Evolutionary conservation across 2,113 vertebrate species (phyloP), one percentile per base, ranked within the genome.

Genomic region (Eudyptes chrysolophus): DNA sequence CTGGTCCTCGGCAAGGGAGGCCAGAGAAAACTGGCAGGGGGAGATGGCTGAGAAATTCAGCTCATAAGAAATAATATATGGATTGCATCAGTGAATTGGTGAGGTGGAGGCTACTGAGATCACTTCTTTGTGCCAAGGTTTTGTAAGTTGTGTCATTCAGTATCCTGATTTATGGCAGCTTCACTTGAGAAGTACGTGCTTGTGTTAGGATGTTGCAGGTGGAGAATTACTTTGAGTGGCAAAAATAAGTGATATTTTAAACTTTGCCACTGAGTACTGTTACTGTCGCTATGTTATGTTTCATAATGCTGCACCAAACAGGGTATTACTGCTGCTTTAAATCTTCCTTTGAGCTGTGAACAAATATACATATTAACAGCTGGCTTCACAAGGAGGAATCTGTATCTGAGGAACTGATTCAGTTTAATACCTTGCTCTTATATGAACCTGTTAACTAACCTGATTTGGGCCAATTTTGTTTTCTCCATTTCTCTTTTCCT

Each of bases 231-330:
- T 97, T 51, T 49, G 94, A 96, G 87, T 77, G 94, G 90, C 89
- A 96, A 96, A 97, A 96, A 84, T 38, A 92, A 80, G 88, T 52
- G 71, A 69, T 80, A 24, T 88, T 93, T 93, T 94, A 95, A 97
- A 94, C 68, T 97, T 97, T 94, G 87, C 74, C 87, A 87, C 61
- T 65, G 93, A 95, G 60, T 77, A 81, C 87, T 84, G 69, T 96
- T 82, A 88, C 92, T 60, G 86, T 88, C 96, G 86, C 93, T 89
- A 51, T 79, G n/a, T 94, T 90, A 86, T 69, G 60, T 95, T 97
- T 83, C 78, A 58, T 77, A 89, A 84, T 61, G 66, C 76, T 76
- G 90, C n/a, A 57, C 60, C 49, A 48, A 93, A 92, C 4, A 30
- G 66, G 57, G 74, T 70, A 40, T 96, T 93, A 48, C 58, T 72